These are phyloP conservation scores for Dreissena polymorpha DNA, from an alignment of 1,140 invertebrate genomes.

Conservation along the genomic window DNA sequence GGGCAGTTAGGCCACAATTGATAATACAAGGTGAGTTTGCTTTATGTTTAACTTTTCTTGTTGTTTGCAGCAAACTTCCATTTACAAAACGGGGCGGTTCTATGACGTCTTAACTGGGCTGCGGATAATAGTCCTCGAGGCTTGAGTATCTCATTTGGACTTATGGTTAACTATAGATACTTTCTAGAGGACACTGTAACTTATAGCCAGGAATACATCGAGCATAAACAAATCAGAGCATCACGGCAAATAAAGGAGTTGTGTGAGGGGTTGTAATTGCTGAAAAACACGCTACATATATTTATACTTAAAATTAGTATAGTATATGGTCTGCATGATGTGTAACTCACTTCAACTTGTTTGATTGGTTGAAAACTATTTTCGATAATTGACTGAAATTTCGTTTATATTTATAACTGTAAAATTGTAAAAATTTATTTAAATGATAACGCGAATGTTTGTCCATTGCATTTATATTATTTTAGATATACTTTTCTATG, in stretches of 20 bases:
- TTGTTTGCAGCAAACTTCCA: constrained; percentile 62
- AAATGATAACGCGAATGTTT: too few species aligned
- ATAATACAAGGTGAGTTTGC: not conserved
- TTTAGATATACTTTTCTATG: too few species aligned
- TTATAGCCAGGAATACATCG: constrained; percentile 85
- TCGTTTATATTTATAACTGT: too few species aligned
- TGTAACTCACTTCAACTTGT: too few species aligned
- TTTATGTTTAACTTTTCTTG: not conserved
- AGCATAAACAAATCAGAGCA: constrained; percentile 82
- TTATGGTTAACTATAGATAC: constrained; percentile 92
- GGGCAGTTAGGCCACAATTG: too few species aligned
- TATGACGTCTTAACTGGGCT: constrained; percentile 89
- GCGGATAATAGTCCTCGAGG: constrained; percentile 86
- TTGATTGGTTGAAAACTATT: too few species aligned
- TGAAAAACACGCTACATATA: too few species aligned
- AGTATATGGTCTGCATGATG: too few species aligned
- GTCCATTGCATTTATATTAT: too few species aligned
- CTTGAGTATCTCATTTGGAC: constrained; percentile 86
- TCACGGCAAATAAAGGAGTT: constrained; percentile 81
- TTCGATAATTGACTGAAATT: too few species aligned
- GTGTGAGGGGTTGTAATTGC: not conserved
- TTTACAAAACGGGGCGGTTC: constrained; percentile 88
- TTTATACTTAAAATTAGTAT: too few species aligned
- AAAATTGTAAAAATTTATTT: too few species aligned
- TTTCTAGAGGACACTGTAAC: constrained; percentile 83